Base-by-base conservation (phyloP, 2,113 vertebrate genomes). In the Apodemus sylvaticus region DNA sequence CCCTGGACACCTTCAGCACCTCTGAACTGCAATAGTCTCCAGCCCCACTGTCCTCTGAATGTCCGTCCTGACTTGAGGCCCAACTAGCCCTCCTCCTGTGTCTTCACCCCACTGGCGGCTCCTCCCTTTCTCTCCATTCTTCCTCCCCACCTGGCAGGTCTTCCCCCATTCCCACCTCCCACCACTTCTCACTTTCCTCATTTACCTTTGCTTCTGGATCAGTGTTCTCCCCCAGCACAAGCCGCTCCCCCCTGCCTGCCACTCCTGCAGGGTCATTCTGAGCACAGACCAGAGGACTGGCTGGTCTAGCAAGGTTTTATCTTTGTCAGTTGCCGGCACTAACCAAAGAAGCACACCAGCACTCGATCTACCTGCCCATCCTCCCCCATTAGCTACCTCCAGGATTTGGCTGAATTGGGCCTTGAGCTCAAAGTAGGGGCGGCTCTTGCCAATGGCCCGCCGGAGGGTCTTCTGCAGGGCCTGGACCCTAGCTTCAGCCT, bases 371-470 rank as follows among this genome's bases (percentile, higher is more conserved):
- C 64, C 64, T 53, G 64, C 45, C 45, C 64, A 53, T 51, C 36
- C 64, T 70, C 34, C 64, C 45, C 31, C 5, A 64, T 62, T 16
- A 48, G 95, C 94, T 98, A 99, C 99, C 99, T 99, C 99, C 55
- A 99, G 98, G 53, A 99, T 99, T 96, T 99, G 98, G 98, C 99
- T 99, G 98, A 99, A 99, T 98, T 99, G 99, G 51, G 99, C 99
- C 98, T 99, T 99, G 74, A 99, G 99, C 98, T 99, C 99, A 17
- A 99, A 99, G 97, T 99, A 99, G 8, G 99, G 99, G 48, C 99
- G 99, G 97, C 99, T 99, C 98, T 99, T 99, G 64, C 99, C 92
- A 53, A 99, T 99, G 98, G 98, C 98, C 10, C 99, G 98, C 90
- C 99, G 99, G 60, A 99, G 99, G 36, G 99, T 99, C 94, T 99